Conservation (phyloP, 2,113 vertebrate species). For the Vulpes vulpes region DNA sequence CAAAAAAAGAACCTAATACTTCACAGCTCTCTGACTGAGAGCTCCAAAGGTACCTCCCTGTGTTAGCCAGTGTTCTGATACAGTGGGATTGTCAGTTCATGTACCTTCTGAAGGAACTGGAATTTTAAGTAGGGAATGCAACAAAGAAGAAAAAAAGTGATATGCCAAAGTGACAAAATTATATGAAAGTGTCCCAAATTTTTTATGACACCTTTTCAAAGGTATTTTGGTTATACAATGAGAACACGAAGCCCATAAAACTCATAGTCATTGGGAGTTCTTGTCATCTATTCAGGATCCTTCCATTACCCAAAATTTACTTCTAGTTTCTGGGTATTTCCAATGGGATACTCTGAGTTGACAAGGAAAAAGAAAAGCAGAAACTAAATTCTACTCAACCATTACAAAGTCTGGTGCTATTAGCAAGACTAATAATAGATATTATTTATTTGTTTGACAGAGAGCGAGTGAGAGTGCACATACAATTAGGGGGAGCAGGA, state of each 20-base stretch:
- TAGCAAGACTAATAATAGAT: background rate
- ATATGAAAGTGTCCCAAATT: background rate
- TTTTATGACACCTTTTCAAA: background rate
- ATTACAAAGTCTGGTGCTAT: background rate
- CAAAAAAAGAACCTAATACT: background rate
- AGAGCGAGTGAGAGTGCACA: too few relatives aligned
- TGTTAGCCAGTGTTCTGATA: background rate
- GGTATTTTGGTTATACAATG: background rate
- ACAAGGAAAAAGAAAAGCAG: background rate
- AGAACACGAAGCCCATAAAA: background rate
- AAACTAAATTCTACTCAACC: background rate
- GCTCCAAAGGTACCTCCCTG: background rate
- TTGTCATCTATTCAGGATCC: background rate
- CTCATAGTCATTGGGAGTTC: background rate
- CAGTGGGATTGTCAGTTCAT: accelerated
- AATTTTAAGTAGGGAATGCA: background rate
- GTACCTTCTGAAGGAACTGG: background rate
- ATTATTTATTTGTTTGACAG: too few relatives aligned
- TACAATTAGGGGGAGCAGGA: too few relatives aligned
- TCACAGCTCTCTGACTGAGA: background rate
- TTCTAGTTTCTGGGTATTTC: background rate
- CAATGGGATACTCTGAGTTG: background rate
- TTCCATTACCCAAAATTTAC: background rate
- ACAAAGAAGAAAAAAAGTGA: background rate
- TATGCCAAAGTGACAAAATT: background rate